phyloP scores from a whole-genome alignment of 2,797 vertebrate genomes.

The Sebastes hubbsi region DNA sequence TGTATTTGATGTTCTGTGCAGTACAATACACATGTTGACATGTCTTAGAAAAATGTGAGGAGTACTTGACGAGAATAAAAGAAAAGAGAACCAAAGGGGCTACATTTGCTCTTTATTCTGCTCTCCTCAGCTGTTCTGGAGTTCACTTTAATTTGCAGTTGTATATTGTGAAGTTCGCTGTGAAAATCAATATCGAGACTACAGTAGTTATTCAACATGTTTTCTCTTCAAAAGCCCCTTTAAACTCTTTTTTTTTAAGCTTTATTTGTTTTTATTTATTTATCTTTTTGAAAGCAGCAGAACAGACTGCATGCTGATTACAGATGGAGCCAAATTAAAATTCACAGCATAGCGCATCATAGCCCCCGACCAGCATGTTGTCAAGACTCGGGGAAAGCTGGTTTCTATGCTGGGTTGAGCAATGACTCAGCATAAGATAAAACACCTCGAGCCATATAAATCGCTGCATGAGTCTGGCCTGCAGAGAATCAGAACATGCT shows the following conservation, averaged over 20 bases:
- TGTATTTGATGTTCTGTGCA: background rate
- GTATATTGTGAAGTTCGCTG: background rate
- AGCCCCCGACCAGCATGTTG: slow-evolving; percentile 17
- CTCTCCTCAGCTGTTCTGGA: background rate
- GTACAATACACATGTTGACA: background rate
- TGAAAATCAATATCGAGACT: slow-evolving; percentile 18
- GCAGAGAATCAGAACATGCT: background rate
- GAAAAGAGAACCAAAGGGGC: background rate
- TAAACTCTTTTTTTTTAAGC: background rate
- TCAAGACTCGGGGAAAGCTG: slow-evolving; percentile 19
- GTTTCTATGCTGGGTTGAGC: slow-evolving; percentile 19
- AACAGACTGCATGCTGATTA: slow-evolving; percentile 41
- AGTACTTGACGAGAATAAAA: background rate
- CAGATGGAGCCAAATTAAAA: slow-evolving; percentile 50
- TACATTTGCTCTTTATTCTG: background rate
- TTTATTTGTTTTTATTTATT: slow-evolving; percentile 29
- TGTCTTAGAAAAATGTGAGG: background rate
- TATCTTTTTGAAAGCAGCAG: slow-evolving; percentile 20
- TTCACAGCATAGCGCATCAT: slow-evolving; percentile 30
- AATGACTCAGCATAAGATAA: slow-evolving; percentile 46
- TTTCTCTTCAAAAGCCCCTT: slow-evolving; percentile 5
- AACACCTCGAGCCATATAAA: slow-evolving; percentile 33
- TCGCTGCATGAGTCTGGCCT: slow-evolving; percentile 20
- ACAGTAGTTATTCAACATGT: slow-evolving; percentile 3
- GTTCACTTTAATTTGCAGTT: background rate